phyloP scores from a whole-genome alignment of 1,140 invertebrate species.

The Leptonema lineaticorne region DNA sequence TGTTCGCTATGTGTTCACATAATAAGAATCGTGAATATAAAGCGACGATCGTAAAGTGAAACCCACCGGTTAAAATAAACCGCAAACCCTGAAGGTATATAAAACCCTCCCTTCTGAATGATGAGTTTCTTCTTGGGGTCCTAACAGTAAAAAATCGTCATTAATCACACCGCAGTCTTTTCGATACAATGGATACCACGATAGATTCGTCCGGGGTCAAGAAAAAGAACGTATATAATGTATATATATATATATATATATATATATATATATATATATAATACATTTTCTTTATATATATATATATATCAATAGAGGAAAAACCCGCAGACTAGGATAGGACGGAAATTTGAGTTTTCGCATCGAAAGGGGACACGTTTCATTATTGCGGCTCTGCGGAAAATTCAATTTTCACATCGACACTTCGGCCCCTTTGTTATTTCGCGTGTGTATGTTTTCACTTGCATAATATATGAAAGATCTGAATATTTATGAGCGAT shows the following conservation, averaged over 20 bases:
- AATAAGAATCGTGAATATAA: neutral
- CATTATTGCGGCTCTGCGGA: no score
- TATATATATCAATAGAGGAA: neutral
- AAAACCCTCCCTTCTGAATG: neutral
- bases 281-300: neutral
- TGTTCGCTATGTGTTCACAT: neutral
- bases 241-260: neutral
- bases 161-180: conserved; percentile 6
- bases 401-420: no score
- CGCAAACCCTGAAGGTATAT: neutral
- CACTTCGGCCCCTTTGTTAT: no score
- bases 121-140: neutral
- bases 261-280: neutral
- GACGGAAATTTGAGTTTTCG: no score
- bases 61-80: neutral
- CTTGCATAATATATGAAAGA: no score
- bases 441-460: no score
- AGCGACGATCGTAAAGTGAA: neutral
- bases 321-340: neutral
- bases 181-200: conserved; percentile 6
- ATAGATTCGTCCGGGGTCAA: neutral
- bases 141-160: neutral
- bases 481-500: no score
- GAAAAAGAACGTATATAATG: neutral
- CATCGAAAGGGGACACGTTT: no score